Evolutionary conservation across 1,140 invertebrate species (phyloP).

Genomic region (Neoseiulus cucumeris): DNA sequence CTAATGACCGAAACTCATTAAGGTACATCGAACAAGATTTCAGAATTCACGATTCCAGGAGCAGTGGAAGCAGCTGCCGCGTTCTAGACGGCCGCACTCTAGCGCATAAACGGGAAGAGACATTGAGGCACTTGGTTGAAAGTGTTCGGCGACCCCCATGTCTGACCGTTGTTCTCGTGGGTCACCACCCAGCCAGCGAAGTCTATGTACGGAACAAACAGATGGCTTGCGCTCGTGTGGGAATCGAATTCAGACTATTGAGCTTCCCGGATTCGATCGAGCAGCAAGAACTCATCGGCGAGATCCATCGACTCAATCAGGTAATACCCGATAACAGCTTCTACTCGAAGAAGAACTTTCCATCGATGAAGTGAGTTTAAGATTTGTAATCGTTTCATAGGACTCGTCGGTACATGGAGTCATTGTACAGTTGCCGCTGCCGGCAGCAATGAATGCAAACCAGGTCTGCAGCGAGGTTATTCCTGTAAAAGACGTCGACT

Average conservation of each 20-base stretch:
- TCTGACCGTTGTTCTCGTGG: not conserved
- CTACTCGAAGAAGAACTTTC: too few relatives aligned
- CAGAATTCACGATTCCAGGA: too few relatives aligned
- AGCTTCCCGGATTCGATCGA: not conserved
- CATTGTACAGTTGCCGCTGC: conserved; percentile 52
- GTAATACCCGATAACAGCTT: not conserved
- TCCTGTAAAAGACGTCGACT: conserved; percentile 72
- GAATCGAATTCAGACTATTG: not conserved
- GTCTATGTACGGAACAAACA: not conserved
- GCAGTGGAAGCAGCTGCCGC: not conserved
- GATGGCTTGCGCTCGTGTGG: not conserved
- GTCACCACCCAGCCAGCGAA: not conserved
- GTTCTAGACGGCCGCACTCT: not conserved
- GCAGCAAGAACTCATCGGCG: not conserved
- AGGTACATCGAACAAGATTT: too few relatives aligned
- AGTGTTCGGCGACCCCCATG: not conserved
- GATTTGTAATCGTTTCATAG: conserved; percentile 13
- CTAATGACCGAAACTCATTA: too few relatives aligned
- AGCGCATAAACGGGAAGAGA: not conserved
- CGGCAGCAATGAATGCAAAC: conserved; percentile 47
- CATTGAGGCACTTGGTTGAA: not conserved
- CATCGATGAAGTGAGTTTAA: too few relatives aligned
- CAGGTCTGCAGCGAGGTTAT: conserved; percentile 53
- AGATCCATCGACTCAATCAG: not conserved
- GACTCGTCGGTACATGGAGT: conserved; percentile 54